Percentiles rank a stretch among this genome's conserved stretches.
These are phyloP conservation scores for Euleptes europaea DNA, from an alignment of 2,113 vertebrate genomes.

Conservation along the genomic window DNA sequence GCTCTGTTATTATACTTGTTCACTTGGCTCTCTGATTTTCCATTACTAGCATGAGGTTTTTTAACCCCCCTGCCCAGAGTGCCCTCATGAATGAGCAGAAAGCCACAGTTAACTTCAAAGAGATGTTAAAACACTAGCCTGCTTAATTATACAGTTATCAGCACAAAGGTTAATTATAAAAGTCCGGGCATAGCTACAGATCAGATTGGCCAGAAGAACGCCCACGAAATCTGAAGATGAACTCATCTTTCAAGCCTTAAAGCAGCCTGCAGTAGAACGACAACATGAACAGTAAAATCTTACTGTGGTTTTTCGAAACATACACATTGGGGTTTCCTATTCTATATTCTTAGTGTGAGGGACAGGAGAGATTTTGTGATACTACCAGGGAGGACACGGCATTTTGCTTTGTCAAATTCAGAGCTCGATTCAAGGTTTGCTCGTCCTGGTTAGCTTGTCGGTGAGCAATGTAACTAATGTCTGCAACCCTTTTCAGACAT, in stretches of 20 bases:
- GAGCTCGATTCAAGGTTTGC: neutral
- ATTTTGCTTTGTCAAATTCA: neutral
- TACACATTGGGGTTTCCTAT: neutral
- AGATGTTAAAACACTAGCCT: neutral
- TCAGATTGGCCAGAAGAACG: constrained; percentile 12
- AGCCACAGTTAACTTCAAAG: constrained; percentile 27
- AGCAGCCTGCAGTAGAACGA: neutral
- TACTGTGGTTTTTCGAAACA: neutral
- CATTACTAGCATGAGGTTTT: neutral
- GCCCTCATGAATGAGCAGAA: constrained; percentile 17
- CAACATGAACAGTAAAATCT: too few species aligned
- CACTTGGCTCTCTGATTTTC: constrained; percentile 4
- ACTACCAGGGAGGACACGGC: neutral
- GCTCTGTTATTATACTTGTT: constrained; percentile 5
- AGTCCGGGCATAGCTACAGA: neutral
- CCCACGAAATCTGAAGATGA: constrained; percentile 10
- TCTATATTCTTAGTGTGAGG: neutral
- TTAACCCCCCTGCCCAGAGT: neutral
- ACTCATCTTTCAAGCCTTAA: constrained; percentile 11
- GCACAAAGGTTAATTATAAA: constrained; percentile 34
- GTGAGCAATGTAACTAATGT: too few species aligned
- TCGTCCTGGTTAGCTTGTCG: neutral
- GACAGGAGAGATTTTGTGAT: neutral
- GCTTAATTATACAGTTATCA: constrained; percentile 15
- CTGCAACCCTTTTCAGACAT: too few species aligned